These are phyloP conservation scores for Myanophis thanlyinensis DNA, from an alignment of 2,113 vertebrate species.

Conservation along the genomic window DNA sequence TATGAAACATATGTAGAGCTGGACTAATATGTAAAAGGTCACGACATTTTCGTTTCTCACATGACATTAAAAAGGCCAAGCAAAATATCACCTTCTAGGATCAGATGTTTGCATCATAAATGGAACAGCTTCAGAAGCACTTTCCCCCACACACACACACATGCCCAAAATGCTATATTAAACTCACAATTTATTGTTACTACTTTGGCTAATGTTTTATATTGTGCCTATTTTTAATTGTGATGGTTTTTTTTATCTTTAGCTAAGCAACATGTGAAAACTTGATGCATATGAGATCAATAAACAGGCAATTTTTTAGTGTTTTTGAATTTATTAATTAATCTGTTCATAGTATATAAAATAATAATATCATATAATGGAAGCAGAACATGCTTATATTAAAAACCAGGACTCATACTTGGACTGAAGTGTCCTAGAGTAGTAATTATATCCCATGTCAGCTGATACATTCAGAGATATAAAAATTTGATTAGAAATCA, in stretches of 20 bases:
- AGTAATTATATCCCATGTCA: background rate
- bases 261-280: constrained; percentile 27
- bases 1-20: background rate
- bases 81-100: constrained; percentile 11
- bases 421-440: background rate
- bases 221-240: constrained; percentile 44
- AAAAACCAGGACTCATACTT: background rate
- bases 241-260: constrained; percentile 27
- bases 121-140: background rate
- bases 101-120: background rate
- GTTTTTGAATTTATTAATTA: constrained; percentile 16
- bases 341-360: constrained; percentile 7
- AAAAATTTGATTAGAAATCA: background rate
- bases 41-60: background rate
- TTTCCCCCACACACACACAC: too few relatives aligned
- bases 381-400: background rate
- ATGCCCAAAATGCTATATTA: constrained; percentile 23
- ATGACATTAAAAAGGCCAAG: background rate
- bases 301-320: constrained; percentile 40
- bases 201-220: constrained; percentile 1
- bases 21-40: background rate
- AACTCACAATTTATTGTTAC: background rate
- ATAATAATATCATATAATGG: background rate
- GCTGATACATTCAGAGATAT: background rate
- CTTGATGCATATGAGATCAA: constrained; percentile 45